These are phyloP conservation scores for Drosophila nebulosa DNA, from an alignment of 1,140 invertebrate genomes.

Conservation along the genomic window DNA sequence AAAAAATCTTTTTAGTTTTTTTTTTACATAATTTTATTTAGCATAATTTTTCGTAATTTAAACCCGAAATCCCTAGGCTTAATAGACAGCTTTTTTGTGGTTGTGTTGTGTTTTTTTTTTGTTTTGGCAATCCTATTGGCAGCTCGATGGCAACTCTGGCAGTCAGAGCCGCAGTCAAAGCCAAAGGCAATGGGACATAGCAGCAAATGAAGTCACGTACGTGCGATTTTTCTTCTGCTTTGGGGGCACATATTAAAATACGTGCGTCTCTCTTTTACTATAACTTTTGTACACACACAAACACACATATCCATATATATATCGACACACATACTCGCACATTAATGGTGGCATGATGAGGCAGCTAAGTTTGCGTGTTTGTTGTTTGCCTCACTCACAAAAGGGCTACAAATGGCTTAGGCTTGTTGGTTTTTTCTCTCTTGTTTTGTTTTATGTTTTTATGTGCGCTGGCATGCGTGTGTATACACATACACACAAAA, in stretches of 20 bases:
- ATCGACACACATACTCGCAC: constrained; percentile 37
- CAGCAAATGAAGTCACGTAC: constrained; percentile 80
- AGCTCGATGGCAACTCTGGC: constrained; percentile 9
- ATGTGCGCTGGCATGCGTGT: constrained; percentile 35
- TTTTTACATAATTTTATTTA: neutral
- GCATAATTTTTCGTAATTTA: neutral
- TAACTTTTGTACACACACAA: constrained; percentile 61
- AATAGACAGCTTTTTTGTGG: neutral
- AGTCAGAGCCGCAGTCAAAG: constrained; percentile 16
- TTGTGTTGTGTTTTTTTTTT: neutral
- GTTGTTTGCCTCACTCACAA: constrained; percentile 64
- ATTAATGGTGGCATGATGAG: constrained; percentile 75
- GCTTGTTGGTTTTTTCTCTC: constrained; percentile 36
- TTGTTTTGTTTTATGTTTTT: constrained; percentile 4
- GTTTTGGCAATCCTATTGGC: neutral
- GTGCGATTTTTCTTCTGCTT: constrained; percentile 80
- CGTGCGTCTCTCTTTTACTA: constrained; percentile 76
- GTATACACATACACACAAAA: neutral
- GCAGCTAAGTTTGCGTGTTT: constrained; percentile 64
- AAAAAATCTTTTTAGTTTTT: neutral
- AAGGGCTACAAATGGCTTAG: constrained; percentile 76
- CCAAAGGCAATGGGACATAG: constrained; percentile 66
- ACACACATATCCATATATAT: neutral
- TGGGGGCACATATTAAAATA: constrained; percentile 80
- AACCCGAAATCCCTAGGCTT: constrained; percentile 1